Evolutionary conservation across 2,888 invertebrate species (phyloP).

Genomic region (Diloba caeruleocephala): DNA sequence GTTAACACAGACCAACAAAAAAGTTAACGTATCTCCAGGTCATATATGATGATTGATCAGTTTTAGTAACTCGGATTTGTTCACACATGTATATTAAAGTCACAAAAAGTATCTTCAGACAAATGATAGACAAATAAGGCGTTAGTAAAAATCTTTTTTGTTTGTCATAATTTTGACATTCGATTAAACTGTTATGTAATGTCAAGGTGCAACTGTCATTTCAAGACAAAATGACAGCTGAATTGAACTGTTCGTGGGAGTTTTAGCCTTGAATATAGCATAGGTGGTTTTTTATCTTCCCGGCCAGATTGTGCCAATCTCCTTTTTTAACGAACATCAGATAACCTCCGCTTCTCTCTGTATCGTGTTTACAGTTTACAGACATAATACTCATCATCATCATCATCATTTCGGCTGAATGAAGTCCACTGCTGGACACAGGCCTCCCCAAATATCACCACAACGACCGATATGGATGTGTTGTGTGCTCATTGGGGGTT

Average conservation of each 20-base stretch:
- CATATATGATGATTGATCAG: slow-evolving; percentile 8
- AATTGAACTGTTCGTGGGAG: slow-evolving; percentile 17
- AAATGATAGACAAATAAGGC: slow-evolving; percentile 26
- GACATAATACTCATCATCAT: too few relatives aligned
- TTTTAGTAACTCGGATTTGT: slow-evolving; percentile 8
- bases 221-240: slow-evolving; percentile 10
- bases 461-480: too few relatives aligned
- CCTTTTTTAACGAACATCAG: too few relatives aligned
- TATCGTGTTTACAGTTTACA: too few relatives aligned
- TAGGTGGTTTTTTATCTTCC: too few relatives aligned
- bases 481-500: too few relatives aligned
- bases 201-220: slow-evolving; percentile 31
- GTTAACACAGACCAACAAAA: slow-evolving; percentile 11
- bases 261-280: slow-evolving; percentile 15
- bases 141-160: background rate
- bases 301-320: too few relatives aligned
- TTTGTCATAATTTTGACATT: slow-evolving; percentile 4
- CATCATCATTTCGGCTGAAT: too few relatives aligned
- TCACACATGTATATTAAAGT: slow-evolving; percentile 5
- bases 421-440: too few relatives aligned
- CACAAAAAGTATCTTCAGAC: slow-evolving; percentile 1
- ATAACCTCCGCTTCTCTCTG: too few relatives aligned
- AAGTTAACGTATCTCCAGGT: slow-evolving; percentile 25
- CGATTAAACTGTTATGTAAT: slow-evolving; percentile 1
- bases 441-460: too few relatives aligned